These are phyloP conservation scores for Chrysochloris asiatica DNA, from an alignment of 2,113 vertebrate species.

Conservation along the genomic window DNA sequence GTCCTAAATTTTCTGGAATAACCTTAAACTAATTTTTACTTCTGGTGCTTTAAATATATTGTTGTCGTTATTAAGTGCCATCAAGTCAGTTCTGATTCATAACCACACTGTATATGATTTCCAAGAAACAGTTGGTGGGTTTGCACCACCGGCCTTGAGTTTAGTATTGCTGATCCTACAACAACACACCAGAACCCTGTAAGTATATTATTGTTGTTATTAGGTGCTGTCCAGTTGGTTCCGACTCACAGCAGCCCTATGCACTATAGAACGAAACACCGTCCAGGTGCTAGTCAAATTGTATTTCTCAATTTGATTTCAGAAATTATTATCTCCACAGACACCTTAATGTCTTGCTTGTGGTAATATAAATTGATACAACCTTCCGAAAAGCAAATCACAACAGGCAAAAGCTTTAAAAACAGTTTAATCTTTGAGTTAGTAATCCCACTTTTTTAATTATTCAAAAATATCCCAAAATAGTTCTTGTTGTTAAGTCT, in stretches of 20 bases:
- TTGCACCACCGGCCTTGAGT: no score
- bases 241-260: no score
- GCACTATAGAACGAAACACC: no score
- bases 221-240: no score
- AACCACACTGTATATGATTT: no score
- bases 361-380: not conserved
- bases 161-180: no score
- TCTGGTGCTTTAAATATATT: slow-evolving; percentile 3
- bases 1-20: not conserved
- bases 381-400: slow-evolving; percentile 34
- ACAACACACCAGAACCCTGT: no score
- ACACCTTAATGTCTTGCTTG: not conserved
- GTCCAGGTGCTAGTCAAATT: not conserved
- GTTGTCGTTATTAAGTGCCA: no score
- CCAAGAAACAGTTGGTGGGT: no score
- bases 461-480: slow-evolving; percentile 19
- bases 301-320: not conserved
- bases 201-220: no score
- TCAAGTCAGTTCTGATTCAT: no score
- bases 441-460: not conserved
- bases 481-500: not conserved
- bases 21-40: slow-evolving; percentile 12
- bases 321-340: not conserved
- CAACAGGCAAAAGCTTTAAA: not conserved
- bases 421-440: not conserved